These are phyloP conservation scores for Xanthostigma xanthostigma DNA, from an alignment of 2,888 invertebrate species.

Conservation along the genomic window DNA sequence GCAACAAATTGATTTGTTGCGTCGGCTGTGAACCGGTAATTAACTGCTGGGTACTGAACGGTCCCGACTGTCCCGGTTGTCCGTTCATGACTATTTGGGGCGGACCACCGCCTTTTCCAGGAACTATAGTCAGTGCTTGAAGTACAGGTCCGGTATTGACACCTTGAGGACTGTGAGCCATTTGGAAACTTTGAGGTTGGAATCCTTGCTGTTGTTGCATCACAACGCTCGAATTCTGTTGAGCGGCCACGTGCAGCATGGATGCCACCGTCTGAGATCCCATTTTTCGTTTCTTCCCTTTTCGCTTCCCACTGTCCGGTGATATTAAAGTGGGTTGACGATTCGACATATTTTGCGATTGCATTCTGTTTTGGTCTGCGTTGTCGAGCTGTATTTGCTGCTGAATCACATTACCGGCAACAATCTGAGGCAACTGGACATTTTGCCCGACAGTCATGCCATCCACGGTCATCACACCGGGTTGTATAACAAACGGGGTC, in stretches of 20 bases:
- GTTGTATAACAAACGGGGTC: slow-evolving; percentile 64
- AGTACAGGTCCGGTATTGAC: slow-evolving; percentile 52
- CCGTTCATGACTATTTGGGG: slow-evolving; percentile 68
- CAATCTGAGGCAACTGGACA: slow-evolving; percentile 52
- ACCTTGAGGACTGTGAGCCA: slow-evolving; percentile 47
- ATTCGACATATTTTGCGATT: slow-evolving; percentile 19
- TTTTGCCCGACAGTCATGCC: slow-evolving; percentile 54
- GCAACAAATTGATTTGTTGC: slow-evolving; percentile 56
- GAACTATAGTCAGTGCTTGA: slow-evolving; percentile 62
- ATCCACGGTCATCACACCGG: slow-evolving; percentile 61
- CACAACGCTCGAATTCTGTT: slow-evolving; percentile 46
- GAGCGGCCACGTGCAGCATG: slow-evolving; percentile 52
- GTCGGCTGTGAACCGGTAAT: slow-evolving; percentile 37
- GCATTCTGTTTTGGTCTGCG: slow-evolving; percentile 27
- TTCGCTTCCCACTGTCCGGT: slow-evolving; percentile 51
- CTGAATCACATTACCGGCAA: slow-evolving; percentile 47
- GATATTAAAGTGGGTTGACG: slow-evolving; percentile 35
- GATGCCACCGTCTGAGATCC: slow-evolving; percentile 52
- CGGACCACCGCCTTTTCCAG: slow-evolving; percentile 56
- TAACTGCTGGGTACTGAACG: slow-evolving; percentile 50
- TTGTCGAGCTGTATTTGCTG: slow-evolving; percentile 38
- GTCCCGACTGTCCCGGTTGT: slow-evolving; percentile 36
- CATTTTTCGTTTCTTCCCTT: slow-evolving; percentile 59
- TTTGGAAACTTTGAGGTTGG: slow-evolving; percentile 60
- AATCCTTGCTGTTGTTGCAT: slow-evolving; percentile 36